Percentiles rank a stretch among this genome's conserved stretches.
Conservation (phyloP, 2,113 vertebrate genomes). For the Archilochus colubris region DNA sequence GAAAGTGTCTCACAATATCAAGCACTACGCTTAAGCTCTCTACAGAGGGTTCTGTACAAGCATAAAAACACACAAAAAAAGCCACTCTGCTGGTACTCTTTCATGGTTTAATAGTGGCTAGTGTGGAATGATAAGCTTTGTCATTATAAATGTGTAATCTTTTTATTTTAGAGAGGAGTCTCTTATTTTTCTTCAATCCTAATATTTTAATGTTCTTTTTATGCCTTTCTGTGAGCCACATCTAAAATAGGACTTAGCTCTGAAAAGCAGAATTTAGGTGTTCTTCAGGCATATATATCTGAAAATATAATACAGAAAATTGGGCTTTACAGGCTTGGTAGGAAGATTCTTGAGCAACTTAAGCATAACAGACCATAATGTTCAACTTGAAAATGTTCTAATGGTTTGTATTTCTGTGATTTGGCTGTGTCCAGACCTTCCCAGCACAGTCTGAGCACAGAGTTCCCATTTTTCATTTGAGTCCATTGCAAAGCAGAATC, state of each 20-base stretch:
- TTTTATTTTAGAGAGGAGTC: neutral
- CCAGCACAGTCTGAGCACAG: neutral
- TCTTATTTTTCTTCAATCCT: neutral
- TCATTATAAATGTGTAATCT: neutral
- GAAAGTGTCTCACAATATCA: neutral
- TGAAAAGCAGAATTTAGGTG: neutral
- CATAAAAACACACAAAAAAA: neutral
- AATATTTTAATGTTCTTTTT: neutral
- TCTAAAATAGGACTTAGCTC: neutral
- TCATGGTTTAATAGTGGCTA: neutral
- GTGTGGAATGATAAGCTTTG: neutral
- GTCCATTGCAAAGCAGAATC: neutral
- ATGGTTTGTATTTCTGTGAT: neutral
- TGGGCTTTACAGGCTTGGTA: neutral
- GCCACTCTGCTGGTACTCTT: neutral
- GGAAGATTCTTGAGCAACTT: neutral
- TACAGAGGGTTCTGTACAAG: neutral
- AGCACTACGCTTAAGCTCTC: neutral
- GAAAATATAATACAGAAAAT: neutral
- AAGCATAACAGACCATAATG: neutral
- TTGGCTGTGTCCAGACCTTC: neutral
- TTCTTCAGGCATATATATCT: neutral
- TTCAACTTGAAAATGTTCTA: neutral
- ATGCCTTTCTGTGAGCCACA: neutral
- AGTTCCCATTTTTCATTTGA: neutral